These are phyloP conservation scores for Siniperca obscura DNA, from an alignment of 2,797 vertebrate species.

Conservation along the genomic window DNA sequence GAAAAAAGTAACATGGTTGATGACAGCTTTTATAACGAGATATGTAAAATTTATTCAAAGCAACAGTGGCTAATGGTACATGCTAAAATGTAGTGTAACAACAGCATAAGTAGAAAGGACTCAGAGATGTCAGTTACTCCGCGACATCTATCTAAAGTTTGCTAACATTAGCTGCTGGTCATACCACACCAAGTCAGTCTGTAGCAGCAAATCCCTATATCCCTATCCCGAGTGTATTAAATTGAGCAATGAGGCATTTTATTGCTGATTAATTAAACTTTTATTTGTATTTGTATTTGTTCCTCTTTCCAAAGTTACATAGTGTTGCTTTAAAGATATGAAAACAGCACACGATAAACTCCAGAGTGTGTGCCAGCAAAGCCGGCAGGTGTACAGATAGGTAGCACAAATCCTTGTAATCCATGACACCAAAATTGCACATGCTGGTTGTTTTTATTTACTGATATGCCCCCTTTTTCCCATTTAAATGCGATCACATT, in stretches of 20 bases:
- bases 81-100: neutral
- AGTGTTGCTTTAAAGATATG: neutral
- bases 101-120: neutral
- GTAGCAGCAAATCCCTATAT: neutral
- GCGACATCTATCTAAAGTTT: neutral
- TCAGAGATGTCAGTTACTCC: neutral
- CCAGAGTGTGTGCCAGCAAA: too few relatives aligned
- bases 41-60: neutral
- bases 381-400: neutral
- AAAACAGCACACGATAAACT: neutral
- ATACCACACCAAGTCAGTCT: neutral
- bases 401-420: neutral
- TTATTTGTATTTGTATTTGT: neutral
- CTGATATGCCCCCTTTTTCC: neutral
- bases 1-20: neutral
- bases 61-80: neutral
- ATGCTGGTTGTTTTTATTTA: neutral
- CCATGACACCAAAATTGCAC: neutral
- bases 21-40: neutral
- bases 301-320: neutral
- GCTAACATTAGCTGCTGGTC: neutral
- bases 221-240: neutral
- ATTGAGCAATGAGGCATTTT: neutral
- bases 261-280: neutral
- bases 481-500: constrained; percentile 1